Evolutionary conservation across 2,888 invertebrate species (phyloP), one percentile per base, ranked within the genome.

Genomic region (Ephialtes manifestator): DNA sequence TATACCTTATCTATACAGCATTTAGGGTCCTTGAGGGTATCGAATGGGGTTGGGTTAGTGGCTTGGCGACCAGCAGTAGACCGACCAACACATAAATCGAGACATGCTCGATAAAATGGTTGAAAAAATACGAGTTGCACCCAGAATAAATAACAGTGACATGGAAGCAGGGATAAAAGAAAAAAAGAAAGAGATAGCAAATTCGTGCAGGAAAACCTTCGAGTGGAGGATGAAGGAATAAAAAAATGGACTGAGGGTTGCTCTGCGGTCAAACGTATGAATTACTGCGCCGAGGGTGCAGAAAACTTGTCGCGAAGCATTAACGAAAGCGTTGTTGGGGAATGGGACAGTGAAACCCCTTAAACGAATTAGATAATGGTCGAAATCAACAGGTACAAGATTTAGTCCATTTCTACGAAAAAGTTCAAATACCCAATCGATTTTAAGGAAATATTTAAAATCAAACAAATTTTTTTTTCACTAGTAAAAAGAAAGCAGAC

Each of bases 31-130:
- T 35, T 74, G 43, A 80, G 68, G 78, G 60, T 58, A 76, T 68
- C 71, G 75, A 63, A 46, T 53, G 18, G 70, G 43, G 35, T 63
- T 35, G 65, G 65, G 58, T 63, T 58, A 39, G 18, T 46, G 28
- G 53, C 20, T 80, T 58, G 65, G 28, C 60, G 65, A 76, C 68
- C 51, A 53, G 60, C 77, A 70, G 55, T 24, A 60, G 76, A 81
- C 67, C 74, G 74, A 63, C 71, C 55, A 43, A 63, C 70, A 82
- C 88, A 89, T 89, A 90, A 89, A 90, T 90, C 89, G 86, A 83
- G 87, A 88, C 87, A 90, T 87, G 87, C 81, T 86, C 86, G 89
- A 90, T 89, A 90, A 88, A 89, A 89, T 88, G 86, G 85, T 70
- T 84, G 87, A 87, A 86, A 83, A 88, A 87, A 87, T 86, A 89